These are phyloP conservation scores for Lemur catta DNA, from an alignment of 2,797 vertebrate genomes.

Conservation along the genomic window DNA sequence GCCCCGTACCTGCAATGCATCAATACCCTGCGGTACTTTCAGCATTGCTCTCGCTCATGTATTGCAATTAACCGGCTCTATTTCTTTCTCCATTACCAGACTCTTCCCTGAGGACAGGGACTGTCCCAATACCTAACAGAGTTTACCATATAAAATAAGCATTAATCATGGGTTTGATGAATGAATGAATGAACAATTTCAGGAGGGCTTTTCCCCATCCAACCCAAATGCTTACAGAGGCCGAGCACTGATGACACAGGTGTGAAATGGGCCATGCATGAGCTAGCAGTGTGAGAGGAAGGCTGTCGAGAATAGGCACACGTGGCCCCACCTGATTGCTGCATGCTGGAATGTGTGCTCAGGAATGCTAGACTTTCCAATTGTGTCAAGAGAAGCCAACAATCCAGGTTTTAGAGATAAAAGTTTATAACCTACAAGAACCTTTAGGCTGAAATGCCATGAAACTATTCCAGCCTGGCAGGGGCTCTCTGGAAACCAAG, in stretches of 20 bases:
- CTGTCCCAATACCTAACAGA: background rate
- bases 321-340: background rate
- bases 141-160: background rate
- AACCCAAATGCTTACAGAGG: background rate
- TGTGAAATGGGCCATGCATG: background rate
- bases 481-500: background rate
- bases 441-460: background rate
- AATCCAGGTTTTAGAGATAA: background rate
- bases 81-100: background rate
- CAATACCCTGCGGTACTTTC: accelerated
- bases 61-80: background rate
- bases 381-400: background rate
- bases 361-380: background rate
- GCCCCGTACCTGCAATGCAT: background rate
- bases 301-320: background rate
- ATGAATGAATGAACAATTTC: background rate
- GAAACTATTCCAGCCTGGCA: background rate
- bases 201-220: background rate
- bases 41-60: background rate
- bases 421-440: background rate
- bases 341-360: background rate
- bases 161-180: background rate
- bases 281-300: background rate
- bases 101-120: background rate
- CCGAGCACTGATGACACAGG: background rate